Evolutionary conservation across 2,113 vertebrate species (phyloP).

Genomic region (Antigone vipio): DNA sequence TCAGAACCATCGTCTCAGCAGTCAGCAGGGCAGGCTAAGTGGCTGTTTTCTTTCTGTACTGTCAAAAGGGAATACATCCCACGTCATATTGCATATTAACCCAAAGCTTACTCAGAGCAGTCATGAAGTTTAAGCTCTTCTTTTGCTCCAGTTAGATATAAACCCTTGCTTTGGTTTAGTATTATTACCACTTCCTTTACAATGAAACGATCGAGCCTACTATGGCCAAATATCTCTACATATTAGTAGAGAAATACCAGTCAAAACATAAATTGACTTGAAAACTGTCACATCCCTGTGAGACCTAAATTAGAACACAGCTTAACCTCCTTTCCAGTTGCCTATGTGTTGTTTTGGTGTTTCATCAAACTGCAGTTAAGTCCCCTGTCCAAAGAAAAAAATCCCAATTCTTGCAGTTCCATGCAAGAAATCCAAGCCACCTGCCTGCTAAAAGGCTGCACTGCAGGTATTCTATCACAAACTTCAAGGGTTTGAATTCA

Average conservation of each 20-base stretch:
- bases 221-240: background rate
- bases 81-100: background rate
- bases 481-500: background rate
- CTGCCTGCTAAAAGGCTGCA: background rate
- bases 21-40: background rate
- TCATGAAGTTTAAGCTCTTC: background rate
- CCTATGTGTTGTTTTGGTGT: background rate
- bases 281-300: background rate
- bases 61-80: background rate
- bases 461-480: background rate
- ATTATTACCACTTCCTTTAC: background rate
- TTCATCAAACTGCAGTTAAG: background rate
- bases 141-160: background rate
- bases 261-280: background rate
- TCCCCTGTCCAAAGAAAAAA: background rate
- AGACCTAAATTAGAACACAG: background rate
- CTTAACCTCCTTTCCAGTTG: background rate
- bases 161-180: background rate
- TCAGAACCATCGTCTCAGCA: background rate
- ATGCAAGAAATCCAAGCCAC: background rate
- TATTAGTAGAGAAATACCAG: background rate
- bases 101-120: background rate
- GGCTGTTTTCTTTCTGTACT: background rate
- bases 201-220: background rate
- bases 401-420: background rate